A percentile compares a stretch with the other conserved stretches of the same genome.
Conservation (phyloP, 2,888 invertebrate genomes). For the Muschampia staudingeri region DNA sequence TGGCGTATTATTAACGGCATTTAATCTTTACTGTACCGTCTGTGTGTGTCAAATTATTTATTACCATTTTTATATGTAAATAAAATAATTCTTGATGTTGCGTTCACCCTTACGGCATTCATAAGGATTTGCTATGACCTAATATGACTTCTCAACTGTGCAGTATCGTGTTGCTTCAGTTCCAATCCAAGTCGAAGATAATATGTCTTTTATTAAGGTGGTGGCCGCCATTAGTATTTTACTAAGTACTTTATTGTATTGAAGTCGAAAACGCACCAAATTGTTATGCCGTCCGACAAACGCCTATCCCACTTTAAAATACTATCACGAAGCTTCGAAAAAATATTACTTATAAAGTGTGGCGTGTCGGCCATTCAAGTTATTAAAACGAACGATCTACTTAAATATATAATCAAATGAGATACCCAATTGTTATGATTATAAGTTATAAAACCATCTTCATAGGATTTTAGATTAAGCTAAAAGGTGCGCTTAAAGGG, state of each 20-base stretch:
- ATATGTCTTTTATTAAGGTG: too few relatives aligned
- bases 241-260: background rate
- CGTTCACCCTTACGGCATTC: background rate
- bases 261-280: too few relatives aligned
- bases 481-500: background rate
- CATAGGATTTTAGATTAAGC: background rate
- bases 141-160: background rate
- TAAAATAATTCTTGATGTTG: background rate
- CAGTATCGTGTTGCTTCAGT: background rate
- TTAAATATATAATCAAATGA: conserved; percentile 27
- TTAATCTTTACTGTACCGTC: conserved; percentile 2
- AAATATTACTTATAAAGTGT: conserved; percentile 4
- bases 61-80: background rate
- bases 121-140: background rate
- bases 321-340: conserved; percentile 6
- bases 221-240: background rate
- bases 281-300: too few relatives aligned
- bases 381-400: conserved; percentile 36
- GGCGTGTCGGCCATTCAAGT: background rate
- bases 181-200: background rate
- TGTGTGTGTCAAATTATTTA: conserved; percentile 4
- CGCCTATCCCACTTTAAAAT: background rate
- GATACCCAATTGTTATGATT: conserved; percentile 19
- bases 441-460: background rate
- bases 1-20: conserved; percentile 52